phyloP scores from a whole-genome alignment of 2,113 vertebrate genomes.

The Siniperca knerii region DNA sequence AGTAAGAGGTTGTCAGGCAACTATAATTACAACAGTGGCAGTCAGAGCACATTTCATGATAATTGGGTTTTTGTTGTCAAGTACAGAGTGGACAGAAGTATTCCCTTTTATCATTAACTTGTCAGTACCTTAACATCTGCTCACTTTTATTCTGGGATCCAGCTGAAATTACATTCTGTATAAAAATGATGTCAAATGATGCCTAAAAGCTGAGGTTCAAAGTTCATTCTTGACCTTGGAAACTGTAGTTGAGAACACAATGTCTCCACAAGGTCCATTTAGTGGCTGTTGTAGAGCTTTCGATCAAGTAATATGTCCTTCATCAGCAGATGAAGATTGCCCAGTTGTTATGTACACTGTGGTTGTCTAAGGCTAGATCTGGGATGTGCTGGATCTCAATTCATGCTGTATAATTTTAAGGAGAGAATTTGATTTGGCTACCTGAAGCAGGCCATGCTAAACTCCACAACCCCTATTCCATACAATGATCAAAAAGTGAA shows the following conservation, averaged over 20 bases:
- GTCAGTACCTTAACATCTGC: background rate
- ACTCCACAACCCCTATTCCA: background rate
- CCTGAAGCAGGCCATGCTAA: background rate
- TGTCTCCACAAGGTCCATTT: background rate
- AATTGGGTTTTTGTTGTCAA: slow-evolving; percentile 26
- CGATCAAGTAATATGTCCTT: background rate
- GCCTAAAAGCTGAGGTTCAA: background rate
- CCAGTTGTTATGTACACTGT: background rate
- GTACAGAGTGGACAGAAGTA: background rate
- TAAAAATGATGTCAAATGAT: no score
- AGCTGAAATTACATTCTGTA: background rate
- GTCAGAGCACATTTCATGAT: slow-evolving; percentile 36
- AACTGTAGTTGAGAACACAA: background rate
- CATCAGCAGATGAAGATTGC: background rate
- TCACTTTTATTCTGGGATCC: background rate
- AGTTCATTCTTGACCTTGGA: background rate
- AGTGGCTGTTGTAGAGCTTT: background rate
- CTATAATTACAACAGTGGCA: slow-evolving; percentile 29
- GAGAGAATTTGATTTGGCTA: background rate
- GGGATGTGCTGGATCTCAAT: background rate
- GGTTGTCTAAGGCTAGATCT: background rate
- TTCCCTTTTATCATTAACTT: slow-evolving; percentile 15
- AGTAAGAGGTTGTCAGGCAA: background rate
- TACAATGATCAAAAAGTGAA: background rate
- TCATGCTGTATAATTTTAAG: background rate